Evolutionary conservation across 2,888 invertebrate genomes (phyloP).

Genomic region (Scaptomyza reducta): DNA sequence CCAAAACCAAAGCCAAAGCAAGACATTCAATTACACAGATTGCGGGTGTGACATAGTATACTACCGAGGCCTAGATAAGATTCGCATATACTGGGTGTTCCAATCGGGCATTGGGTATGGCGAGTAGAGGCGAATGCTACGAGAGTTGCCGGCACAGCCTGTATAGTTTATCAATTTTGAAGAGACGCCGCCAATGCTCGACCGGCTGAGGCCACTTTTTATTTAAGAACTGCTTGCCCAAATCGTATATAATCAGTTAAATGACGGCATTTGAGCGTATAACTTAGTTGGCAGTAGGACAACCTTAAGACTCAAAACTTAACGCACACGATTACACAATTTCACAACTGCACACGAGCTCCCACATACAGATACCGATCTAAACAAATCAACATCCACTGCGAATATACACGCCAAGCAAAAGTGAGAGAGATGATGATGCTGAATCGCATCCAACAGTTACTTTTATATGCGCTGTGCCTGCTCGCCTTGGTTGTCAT

Average conservation of each 20-base stretch:
- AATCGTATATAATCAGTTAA: constrained; percentile 76
- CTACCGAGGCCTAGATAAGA: constrained; percentile 57
- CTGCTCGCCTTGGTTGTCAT: constrained; percentile 61
- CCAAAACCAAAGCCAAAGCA: constrained; percentile 29
- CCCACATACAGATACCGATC: neutral
- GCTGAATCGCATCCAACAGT: constrained; percentile 49
- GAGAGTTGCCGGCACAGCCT: constrained; percentile 34
- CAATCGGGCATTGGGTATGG: neutral
- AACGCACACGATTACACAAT: constrained; percentile 42
- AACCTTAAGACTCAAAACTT: neutral
- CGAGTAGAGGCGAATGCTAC: accelerated
- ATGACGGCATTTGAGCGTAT: constrained; percentile 68
- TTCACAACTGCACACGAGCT: constrained; percentile 30
- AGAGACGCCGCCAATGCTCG: constrained; percentile 18
- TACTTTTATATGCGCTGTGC: constrained; percentile 56
- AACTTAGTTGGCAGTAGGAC: constrained; percentile 35
- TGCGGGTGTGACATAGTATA: constrained; percentile 52
- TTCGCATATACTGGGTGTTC: constrained; percentile 62
- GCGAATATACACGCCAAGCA: neutral
- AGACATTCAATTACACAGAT: constrained; percentile 68
- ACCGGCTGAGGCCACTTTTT: constrained; percentile 34
- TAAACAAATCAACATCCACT: neutral
- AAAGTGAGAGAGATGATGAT: constrained; percentile 22
- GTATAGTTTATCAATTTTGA: constrained; percentile 56
- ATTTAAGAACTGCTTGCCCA: constrained; percentile 57